Base-by-base conservation (phyloP, 2,888 invertebrate species). In the Arctia plantaginis region DNA sequence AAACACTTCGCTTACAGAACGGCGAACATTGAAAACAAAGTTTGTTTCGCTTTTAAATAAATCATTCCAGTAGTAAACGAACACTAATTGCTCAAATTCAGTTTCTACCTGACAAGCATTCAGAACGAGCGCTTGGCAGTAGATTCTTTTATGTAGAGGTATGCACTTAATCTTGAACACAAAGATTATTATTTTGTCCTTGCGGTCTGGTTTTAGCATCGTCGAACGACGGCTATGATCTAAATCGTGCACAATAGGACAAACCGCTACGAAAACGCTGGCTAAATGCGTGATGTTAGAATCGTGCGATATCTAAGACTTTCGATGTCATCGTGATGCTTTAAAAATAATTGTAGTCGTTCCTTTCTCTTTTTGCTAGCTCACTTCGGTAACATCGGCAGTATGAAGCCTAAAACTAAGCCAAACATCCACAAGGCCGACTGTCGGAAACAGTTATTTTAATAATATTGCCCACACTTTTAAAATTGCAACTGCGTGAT, bases 121-220 rank as follows among this genome's bases (percentile, higher is more conserved):
- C 27, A 18, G 30, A 62, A 30, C 18, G 30, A 30, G 6, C 18
- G 15, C 6, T 30, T 62, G 18, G 18, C 13, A 59, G 27, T 51
- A 59, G 15, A 18, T 27, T 59, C 0, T 59, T 59, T 27, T 59
- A 59, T 27, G 18, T 30, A 30, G 30, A 30, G 30, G 18, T 55
- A 12, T 55, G n/a, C 18, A 15, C 62, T 30, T 18, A 30, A 30
- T 62, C 27, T 30, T 30, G 30, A 62, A 15, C 30, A 18, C 62
- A 62, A 62, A 30, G 62, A 27, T 30, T 62, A 62, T 30, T 62
- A 62, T 62, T 30, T 62, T 62, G 62, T 62, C 62, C 62, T 62
- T 62, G 62, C 18, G 18, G 62, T 62, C 30, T 30, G 62, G 18
- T 30, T 18, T 62, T 30, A 8, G 30, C 30, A 62, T 27, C 18